These are phyloP conservation scores for Stenopsyche tienmushanensis DNA, from an alignment of 1,140 invertebrate genomes.

Conservation along the genomic window DNA sequence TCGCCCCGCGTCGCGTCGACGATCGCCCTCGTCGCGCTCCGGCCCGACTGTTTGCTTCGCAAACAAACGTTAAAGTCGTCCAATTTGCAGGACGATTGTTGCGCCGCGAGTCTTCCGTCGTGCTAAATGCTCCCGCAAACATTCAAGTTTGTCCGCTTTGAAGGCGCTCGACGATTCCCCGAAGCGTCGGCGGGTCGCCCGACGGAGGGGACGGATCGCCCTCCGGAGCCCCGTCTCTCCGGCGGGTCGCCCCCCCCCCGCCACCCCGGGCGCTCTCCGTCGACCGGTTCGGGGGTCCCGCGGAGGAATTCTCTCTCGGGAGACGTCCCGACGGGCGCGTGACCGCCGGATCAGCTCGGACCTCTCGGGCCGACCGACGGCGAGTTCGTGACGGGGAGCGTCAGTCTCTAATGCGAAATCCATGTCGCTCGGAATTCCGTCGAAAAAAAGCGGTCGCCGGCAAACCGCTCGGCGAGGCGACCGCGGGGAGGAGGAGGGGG, in stretches of 20 bases:
- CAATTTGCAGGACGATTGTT: conserved; percentile 41
- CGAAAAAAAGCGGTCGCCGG: too few relatives aligned
- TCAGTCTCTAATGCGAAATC: not conserved
- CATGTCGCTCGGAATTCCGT: too few relatives aligned
- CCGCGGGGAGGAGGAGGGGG: not conserved
- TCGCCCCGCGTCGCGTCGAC: too few relatives aligned
- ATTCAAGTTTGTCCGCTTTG: conserved; percentile 38
- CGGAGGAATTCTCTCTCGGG: not conserved
- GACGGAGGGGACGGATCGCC: not conserved
- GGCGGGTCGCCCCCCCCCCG: too few relatives aligned
- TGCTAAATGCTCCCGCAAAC: conserved; percentile 37
- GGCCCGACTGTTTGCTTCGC: conserved; percentile 21
- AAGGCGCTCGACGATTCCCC: conserved; percentile 17
- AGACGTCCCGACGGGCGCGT: conserved; percentile 6
- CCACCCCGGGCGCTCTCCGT: too few relatives aligned
- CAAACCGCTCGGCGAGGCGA: too few relatives aligned
- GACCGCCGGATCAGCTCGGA: conserved; percentile 10
- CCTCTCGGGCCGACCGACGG: not conserved
- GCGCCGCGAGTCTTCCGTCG: conserved; percentile 18
- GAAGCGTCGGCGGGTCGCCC: conserved; percentile 6
- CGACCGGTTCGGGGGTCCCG: not conserved
- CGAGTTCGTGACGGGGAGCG: not conserved
- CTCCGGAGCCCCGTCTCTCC: not conserved
- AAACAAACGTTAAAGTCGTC: conserved; percentile 41
- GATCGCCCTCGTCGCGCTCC: too few relatives aligned